Percentiles rank a stretch among this genome's conserved stretches.
Conservation (phyloP, 92 coral and sea anemone species). For the Heteractis magnifica region DNA sequence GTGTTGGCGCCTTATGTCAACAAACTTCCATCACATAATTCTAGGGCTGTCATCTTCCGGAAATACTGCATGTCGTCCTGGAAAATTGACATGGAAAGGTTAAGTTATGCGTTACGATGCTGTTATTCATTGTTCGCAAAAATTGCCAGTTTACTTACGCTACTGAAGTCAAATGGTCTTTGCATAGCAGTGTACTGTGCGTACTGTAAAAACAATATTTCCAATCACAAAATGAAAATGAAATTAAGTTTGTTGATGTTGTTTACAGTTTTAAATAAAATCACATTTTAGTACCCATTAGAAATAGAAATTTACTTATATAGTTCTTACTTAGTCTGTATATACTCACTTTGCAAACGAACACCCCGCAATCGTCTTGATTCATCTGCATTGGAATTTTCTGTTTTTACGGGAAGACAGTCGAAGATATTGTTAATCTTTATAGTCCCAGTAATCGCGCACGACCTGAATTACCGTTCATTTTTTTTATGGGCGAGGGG, state of each 20-base stretch:
- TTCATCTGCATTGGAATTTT: neutral
- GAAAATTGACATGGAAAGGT: too few species aligned
- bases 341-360: neutral
- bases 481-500: too few species aligned
- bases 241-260: too few species aligned
- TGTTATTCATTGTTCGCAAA: too few species aligned
- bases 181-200: neutral
- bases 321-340: neutral
- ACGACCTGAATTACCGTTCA: neutral
- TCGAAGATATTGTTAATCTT: neutral
- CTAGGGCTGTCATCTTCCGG: too few species aligned
- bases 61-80: too few species aligned
- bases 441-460: neutral
- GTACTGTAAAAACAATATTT: neutral
- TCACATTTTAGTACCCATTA: neutral
- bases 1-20: too few species aligned
- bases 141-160: neutral
- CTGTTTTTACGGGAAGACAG: neutral
- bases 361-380: neutral
- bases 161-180: neutral
- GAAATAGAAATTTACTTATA: neutral
- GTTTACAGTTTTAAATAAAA: too few species aligned
- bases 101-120: too few species aligned
- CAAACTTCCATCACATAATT: too few species aligned
- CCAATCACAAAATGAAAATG: neutral